phyloP scores from a whole-genome alignment of 2,113 vertebrate genomes.

The Oryzias melastigma region DNA sequence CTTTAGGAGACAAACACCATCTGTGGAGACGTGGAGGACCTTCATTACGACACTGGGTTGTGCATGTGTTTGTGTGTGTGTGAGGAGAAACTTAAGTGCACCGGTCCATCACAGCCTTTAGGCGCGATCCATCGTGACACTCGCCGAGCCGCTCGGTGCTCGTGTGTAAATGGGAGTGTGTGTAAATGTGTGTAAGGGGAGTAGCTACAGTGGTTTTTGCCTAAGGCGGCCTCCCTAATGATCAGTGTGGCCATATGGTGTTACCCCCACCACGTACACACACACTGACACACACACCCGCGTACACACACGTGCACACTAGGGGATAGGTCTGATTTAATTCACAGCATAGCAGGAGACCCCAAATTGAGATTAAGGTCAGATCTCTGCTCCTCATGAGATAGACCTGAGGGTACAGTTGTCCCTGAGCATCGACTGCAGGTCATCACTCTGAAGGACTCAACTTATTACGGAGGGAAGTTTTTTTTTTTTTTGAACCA shows the following conservation, averaged over 20 bases:
- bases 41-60: conserved; percentile 55
- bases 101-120: conserved; percentile 55
- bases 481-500: conserved; percentile 32
- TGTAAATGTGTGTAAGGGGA: conserved; percentile 51
- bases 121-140: conserved; percentile 62
- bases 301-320: conserved; percentile 23
- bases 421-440: conserved; percentile 56
- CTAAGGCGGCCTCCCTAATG: conserved; percentile 72
- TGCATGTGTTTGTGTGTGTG: conserved; percentile 25
- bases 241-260: conserved; percentile 73
- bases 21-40: conserved; percentile 71
- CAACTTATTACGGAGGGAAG: conserved; percentile 33
- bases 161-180: conserved; percentile 39
- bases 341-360: conserved; percentile 55
- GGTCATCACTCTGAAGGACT: conserved; percentile 51
- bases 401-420: conserved; percentile 34
- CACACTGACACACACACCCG: conserved; percentile 23
- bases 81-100: conserved; percentile 48
- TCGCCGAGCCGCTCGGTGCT: conserved; percentile 32
- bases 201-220: conserved; percentile 61
- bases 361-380: conserved; percentile 64
- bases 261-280: conserved; percentile 38
- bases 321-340: conserved; percentile 59
- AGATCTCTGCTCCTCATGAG: conserved; percentile 46
- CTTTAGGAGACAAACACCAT: conserved; percentile 78